Evolutionary conservation across 2,888 invertebrate species (phyloP).

Genomic region (Pollenia labialis): DNA sequence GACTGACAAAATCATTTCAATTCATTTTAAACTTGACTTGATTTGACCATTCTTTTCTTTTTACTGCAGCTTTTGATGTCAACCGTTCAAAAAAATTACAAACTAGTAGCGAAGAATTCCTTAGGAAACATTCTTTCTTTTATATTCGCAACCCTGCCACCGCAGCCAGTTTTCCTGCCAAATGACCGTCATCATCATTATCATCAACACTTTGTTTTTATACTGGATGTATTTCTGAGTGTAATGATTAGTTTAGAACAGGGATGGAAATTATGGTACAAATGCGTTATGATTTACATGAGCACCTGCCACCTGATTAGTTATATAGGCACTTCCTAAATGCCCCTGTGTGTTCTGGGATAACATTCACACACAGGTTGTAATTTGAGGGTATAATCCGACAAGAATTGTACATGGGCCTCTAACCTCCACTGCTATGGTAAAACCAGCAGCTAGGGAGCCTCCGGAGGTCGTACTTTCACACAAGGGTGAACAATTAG

Average conservation of each 20-base stretch:
- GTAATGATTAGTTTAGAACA: conserved; percentile 65
- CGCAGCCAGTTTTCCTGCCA: conserved; percentile 28
- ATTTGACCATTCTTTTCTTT: conserved; percentile 33
- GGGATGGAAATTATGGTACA: too few relatives aligned
- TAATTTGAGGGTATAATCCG: too few relatives aligned
- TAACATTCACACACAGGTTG: too few relatives aligned
- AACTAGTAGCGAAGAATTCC: conserved; percentile 66
- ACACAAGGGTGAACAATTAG: too few relatives aligned
- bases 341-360: too few relatives aligned
- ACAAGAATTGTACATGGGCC: too few relatives aligned
- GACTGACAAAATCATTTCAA: conserved; percentile 39
- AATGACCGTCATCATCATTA: conserved; percentile 63
- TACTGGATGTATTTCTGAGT: conserved; percentile 49
- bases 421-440: too few relatives aligned
- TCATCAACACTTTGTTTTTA: conserved; percentile 67
- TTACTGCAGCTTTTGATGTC: conserved; percentile 65
- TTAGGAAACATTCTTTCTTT: conserved; percentile 43
- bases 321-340: too few relatives aligned
- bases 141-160: background rate
- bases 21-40: conserved; percentile 40
- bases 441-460: too few relatives aligned
- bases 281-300: too few relatives aligned
- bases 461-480: too few relatives aligned
- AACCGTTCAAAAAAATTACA: conserved; percentile 66
- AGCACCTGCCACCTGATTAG: too few relatives aligned